phyloP scores from a whole-genome alignment of 2,113 vertebrate species.

The Psephotus haematonotus region DNA sequence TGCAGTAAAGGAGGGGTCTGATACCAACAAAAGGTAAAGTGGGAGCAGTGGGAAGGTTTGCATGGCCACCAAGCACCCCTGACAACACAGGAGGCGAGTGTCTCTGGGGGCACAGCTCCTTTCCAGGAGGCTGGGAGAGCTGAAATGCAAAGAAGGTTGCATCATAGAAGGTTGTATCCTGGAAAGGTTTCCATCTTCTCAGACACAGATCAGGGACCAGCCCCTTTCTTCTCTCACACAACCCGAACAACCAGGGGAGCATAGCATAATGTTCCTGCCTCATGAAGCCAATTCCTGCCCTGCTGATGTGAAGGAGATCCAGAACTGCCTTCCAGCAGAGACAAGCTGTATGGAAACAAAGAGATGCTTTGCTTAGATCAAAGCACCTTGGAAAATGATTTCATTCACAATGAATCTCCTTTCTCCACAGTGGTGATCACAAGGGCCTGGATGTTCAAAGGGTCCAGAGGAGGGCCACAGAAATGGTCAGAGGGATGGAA shows the following conservation, averaged over 20 bases:
- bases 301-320: not conserved
- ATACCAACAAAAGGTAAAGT: not conserved
- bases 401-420: not conserved
- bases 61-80: accelerated
- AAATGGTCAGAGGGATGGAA: not conserved
- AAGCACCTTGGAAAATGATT: not conserved
- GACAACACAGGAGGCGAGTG: accelerated
- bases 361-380: not conserved
- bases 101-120: not conserved
- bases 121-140: not conserved
- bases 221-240: not conserved
- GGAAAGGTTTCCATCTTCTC: not conserved
- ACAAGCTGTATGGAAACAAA: not conserved
- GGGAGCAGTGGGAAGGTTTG: not conserved
- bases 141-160: not conserved
- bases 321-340: not conserved
- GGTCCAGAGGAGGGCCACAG: not conserved
- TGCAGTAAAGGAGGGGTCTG: not conserved
- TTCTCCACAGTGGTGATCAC: not conserved
- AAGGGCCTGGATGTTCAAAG: not conserved
- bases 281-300: accelerated
- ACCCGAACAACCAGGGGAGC: accelerated
- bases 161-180: not conserved
- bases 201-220: accelerated
- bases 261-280: accelerated